These are phyloP conservation scores for Pasiphila rectangulata DNA, from an alignment of 2,888 invertebrate genomes.

Conservation along the genomic window DNA sequence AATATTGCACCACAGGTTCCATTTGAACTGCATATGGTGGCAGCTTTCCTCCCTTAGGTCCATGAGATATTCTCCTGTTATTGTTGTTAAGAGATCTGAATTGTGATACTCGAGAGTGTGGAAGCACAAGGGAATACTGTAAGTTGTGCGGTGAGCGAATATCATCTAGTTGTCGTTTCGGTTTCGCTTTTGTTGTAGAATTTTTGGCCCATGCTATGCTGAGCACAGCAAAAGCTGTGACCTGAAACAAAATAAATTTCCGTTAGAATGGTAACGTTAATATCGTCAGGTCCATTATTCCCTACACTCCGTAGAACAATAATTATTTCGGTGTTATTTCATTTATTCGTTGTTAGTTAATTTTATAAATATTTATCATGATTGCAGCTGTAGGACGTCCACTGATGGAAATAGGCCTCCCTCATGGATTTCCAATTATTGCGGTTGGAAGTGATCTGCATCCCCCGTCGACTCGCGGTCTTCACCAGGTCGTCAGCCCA, in stretches of 20 bases:
- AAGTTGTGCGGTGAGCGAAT: constrained; percentile 80
- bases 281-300: no score
- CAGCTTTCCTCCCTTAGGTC: constrained; percentile 67
- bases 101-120: constrained; percentile 77
- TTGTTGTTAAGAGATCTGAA: constrained; percentile 75
- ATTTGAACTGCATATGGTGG: constrained; percentile 90
- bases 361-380: no score
- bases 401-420: no score
- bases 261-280: background rate
- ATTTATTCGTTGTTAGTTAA: no score
- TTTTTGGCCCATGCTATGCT: constrained; percentile 73
- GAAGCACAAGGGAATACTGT: constrained; percentile 82
- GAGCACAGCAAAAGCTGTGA: constrained; percentile 79
- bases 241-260: constrained; percentile 68
- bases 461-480: no score
- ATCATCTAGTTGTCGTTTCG: constrained; percentile 77
- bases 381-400: no score
- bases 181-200: constrained; percentile 73
- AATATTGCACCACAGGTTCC: constrained; percentile 90
- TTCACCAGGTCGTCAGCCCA: no score
- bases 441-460: no score
- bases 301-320: no score
- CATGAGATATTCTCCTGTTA: constrained; percentile 79
- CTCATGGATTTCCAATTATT: no score
- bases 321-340: no score